Base-by-base conservation (phyloP, 2,797 vertebrate genomes). In the Sebastes alutus region DNA sequence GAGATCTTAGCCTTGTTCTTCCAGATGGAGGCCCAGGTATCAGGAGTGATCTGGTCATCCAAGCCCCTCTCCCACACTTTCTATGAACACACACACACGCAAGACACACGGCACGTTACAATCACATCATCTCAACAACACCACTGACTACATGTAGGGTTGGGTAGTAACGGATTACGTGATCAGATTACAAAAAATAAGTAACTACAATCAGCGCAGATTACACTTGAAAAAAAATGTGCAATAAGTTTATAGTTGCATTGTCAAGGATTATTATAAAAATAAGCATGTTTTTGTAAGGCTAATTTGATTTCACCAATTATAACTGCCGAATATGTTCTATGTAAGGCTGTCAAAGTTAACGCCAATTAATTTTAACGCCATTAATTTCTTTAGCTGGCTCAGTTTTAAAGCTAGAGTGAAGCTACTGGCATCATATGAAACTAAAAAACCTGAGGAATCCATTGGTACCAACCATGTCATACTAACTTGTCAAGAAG, bases 11-110 rank as follows among this genome's bases (percentile, higher is more conserved):
- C 94, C 89, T 96, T 96, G 90, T 95, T 96, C 90, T 96, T 96
- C 95, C 95, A 96, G 86, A 96, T 96, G 78, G 95, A 95, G 87
- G 95, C 95, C 95, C 95, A 96, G 78, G 95, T 94, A 66, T 96
- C 95, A 63, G 96, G 95, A 56, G 94, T 95, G 65, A 96, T 92
- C 93, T 95, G 95, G 80, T 96, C 96, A n/a, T 96, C 95, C 83
- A 95, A 84, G 84, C 93, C 93, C 73, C 95, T 93, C 92, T 96
- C 95, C 96, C 96, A 96, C 85, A 95, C 95, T 92, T 96, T 96
- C 96, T 96, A 90, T 46, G 80, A 56, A 86, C 35, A 89, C 78
- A 80, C 78, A 80, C 78, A 80, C 62, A 85, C 64, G 72, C 23
- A 33, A 25, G 32, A 83, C 79, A 84, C 76, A 71, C 1, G 1